Base-by-base conservation (phyloP, 1,140 invertebrate genomes). In the Papilio aristodemus region DNA sequence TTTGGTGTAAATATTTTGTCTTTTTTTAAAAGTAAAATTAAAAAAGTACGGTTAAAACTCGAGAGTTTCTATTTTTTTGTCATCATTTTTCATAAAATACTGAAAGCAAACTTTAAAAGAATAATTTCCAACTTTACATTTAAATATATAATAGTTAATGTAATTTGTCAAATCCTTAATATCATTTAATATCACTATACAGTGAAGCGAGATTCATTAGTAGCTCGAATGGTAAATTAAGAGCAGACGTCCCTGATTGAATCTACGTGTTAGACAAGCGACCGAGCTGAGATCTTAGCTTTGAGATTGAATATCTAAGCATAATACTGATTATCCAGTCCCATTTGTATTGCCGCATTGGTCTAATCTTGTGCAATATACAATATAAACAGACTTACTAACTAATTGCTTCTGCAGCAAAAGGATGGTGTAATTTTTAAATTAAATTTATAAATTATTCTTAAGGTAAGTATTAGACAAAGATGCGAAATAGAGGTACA, bases 221-320 rank as follows among this genome's bases (percentile, higher is more conserved):
- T 32, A 32, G 43, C 43, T 13, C 3, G 46, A 22, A 14, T 22
- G 46, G 19, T 50, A 6, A 22, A 22, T 22, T 22, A 54, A 54
- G 5, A 43, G n/a, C 14, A 17, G 46, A 54, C 46, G 46, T 22
- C 46, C 22, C 46, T 54, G 46, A 54, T 54, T 54, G 46, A 25
- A 54, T 25, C 9, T 25, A 50, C 19, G 46, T 25, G 19, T 25
- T 50, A 50, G 17, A 39, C 38, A 39, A 13, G 4, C 46, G 9
- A 11, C 19, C 19, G 46, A 54, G 46, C 9, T 22, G 46, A 22
- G 19, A 54, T 0, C 19, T 10, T 54, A 22, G 10, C 46, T 54
- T 54, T 54, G 46, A 50, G 9, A 10, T 50, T 50, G 7, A 50
- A 50, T 22, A 46, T 19, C 17, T 46, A 50, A 11, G 43, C 43